A percentile compares a stretch with the other conserved stretches of the same genome.
phyloP scores from a whole-genome alignment of 1,140 invertebrate species.

The Drosophila setifemur region DNA sequence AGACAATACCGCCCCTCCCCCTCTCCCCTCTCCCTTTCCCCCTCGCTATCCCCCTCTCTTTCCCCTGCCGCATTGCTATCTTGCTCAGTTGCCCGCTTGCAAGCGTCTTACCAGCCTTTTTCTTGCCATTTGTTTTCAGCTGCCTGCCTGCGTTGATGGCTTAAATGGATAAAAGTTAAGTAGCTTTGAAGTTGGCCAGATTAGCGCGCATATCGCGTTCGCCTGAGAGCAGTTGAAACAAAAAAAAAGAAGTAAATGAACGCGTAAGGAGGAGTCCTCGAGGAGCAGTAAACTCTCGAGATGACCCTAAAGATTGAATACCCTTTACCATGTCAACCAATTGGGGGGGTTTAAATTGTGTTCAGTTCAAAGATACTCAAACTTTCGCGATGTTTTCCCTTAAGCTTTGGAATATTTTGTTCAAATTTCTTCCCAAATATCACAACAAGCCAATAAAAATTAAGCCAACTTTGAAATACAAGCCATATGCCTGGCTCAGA shows the following conservation, averaged over 20 bases:
- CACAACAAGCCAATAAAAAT: not conserved
- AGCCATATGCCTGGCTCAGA: constrained; percentile 11
- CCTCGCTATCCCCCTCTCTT: not conserved
- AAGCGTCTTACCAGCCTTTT: constrained; percentile 46
- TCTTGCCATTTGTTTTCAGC: constrained; percentile 66
- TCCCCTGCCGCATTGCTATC: not conserved
- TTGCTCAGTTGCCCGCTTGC: not conserved
- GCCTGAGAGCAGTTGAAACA: constrained; percentile 44
- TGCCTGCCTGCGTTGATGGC: constrained; percentile 65
- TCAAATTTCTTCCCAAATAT: no score
- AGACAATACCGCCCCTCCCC: constrained; percentile 43
- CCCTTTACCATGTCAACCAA: constrained; percentile 18
- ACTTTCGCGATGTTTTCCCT: no score
- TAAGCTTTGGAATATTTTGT: no score
- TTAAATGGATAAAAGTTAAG: constrained; percentile 80
- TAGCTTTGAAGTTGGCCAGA: constrained; percentile 77
- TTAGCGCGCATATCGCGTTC: constrained; percentile 71
- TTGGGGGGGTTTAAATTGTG: no score
- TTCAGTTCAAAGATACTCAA: no score
- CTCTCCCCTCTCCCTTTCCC: not conserved
- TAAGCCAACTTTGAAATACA: not conserved
- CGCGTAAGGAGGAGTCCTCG: constrained; percentile 33
- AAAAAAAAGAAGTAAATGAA: constrained; percentile 40
- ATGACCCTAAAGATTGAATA: constrained; percentile 36
- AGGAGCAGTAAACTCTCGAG: constrained; percentile 3